Evolutionary conservation across 2,113 vertebrate species (phyloP).

Genomic region (Gymnarchus niloticus): DNA sequence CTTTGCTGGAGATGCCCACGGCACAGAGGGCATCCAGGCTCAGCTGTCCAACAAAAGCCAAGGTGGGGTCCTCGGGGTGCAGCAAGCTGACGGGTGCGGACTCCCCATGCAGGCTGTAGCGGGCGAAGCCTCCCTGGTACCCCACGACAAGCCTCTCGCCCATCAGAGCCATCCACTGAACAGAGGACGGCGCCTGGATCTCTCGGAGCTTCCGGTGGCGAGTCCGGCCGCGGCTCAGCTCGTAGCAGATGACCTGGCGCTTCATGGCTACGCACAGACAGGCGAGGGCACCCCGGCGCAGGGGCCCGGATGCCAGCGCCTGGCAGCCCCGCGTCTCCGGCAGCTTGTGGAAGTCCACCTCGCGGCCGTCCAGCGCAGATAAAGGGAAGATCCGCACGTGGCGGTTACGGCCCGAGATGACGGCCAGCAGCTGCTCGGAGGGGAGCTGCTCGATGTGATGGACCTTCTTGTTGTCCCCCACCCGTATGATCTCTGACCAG

Average conservation of each 20-base stretch:
- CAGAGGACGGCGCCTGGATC: slow-evolving; percentile 78
- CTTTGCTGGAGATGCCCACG: slow-evolving; percentile 91
- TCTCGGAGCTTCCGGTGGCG: slow-evolving; percentile 90
- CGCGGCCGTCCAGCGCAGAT: slow-evolving; percentile 82
- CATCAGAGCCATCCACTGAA: slow-evolving; percentile 97
- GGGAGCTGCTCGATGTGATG: slow-evolving; percentile 90
- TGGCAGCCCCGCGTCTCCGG: slow-evolving; percentile 92
- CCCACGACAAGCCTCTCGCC: slow-evolving; percentile 87
- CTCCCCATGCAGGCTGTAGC: slow-evolving; percentile 82
- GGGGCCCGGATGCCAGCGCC: slow-evolving; percentile 74
- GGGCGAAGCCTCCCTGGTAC: slow-evolving; percentile 86
- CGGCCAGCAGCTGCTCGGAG: slow-evolving; percentile 84
- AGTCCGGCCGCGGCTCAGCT: slow-evolving; percentile 85
- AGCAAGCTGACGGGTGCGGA: slow-evolving; percentile 74
- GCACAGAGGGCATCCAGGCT: slow-evolving; percentile 85
- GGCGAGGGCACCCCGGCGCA: slow-evolving; percentile 72
- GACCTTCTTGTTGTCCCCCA: slow-evolving; percentile 95
- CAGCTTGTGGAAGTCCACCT: slow-evolving; percentile 86
- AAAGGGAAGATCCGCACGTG: slow-evolving; percentile 89
- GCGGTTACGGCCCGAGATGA: slow-evolving; percentile 94
- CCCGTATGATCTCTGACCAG: slow-evolving; percentile 82
- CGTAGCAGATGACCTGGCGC: slow-evolving; percentile 87
- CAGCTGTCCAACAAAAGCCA: slow-evolving; percentile 86
- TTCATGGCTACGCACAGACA: slow-evolving; percentile 95
- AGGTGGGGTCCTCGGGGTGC: slow-evolving; percentile 85